Evolutionary conservation across 2,888 invertebrate genomes (phyloP).

Genomic region (Dasysyrphus tricinctus): DNA sequence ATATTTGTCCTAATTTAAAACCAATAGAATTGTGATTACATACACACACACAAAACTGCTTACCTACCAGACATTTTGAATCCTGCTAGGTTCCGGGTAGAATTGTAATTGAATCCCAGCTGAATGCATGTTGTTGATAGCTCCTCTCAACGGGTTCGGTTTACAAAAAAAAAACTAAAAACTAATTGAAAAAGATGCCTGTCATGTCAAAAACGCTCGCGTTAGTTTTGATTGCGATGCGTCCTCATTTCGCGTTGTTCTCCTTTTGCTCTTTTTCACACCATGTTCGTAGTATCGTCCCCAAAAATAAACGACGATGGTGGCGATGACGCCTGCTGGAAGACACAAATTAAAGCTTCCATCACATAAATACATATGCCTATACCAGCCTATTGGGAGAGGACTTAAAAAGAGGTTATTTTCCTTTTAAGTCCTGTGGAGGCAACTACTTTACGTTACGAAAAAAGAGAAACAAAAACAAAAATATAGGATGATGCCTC

Average conservation of each 20-base stretch:
- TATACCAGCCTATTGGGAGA: neutral
- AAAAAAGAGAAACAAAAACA: neutral
- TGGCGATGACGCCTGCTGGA: neutral
- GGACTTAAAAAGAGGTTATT: slow-evolving; percentile 46
- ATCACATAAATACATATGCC: neutral
- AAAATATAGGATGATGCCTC: slow-evolving; percentile 47
- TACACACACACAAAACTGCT: neutral
- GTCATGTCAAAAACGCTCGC: slow-evolving; percentile 65
- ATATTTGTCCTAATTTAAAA: neutral
- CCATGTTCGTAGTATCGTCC: neutral
- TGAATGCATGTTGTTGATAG: slow-evolving; percentile 55
- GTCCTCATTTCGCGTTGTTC: slow-evolving; percentile 51
- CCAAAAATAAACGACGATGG: neutral
- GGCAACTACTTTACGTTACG: neutral
- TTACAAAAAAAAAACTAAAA: slow-evolving; percentile 41
- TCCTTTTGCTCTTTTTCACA: slow-evolving; percentile 25
- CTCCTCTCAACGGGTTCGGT: slow-evolving; percentile 44
- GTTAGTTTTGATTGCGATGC: slow-evolving; percentile 63
- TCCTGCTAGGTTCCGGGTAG: neutral
- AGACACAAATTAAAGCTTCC: slow-evolving; percentile 47
- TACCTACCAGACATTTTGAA: neutral
- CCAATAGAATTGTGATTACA: neutral
- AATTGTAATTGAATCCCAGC: slow-evolving; percentile 58
- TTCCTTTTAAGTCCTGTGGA: slow-evolving; percentile 33
- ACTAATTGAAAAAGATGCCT: slow-evolving; percentile 67